phyloP scores from a whole-genome alignment of 2,797 vertebrate genomes.

The Merluccius polli region DNA sequence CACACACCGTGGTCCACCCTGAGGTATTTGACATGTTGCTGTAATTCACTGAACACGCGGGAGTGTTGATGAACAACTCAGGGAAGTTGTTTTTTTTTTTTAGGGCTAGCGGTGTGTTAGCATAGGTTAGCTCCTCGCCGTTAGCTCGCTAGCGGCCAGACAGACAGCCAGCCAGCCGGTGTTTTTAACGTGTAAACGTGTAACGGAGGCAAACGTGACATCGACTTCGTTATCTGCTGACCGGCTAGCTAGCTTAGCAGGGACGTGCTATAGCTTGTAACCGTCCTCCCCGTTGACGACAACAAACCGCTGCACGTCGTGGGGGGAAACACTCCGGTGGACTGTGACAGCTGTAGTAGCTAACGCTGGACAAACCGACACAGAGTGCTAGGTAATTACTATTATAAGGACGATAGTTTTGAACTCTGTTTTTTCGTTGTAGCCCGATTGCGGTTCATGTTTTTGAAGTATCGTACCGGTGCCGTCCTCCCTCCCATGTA shows the following conservation, averaged over 20 bases:
- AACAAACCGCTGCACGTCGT: no score
- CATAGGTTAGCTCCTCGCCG: conserved; percentile 25
- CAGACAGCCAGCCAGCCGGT: conserved; percentile 39
- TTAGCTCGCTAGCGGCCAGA: conserved; percentile 8
- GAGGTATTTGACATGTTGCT: neutral
- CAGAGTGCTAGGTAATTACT: neutral
- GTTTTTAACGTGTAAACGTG: no score
- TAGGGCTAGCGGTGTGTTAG: conserved; percentile 31
- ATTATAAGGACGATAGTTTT: neutral
- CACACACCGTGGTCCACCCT: neutral
- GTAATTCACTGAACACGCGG: neutral
- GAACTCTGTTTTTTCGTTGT: neutral
- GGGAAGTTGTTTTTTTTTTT: no score
- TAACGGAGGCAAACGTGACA: conserved; percentile 37
- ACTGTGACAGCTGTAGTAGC: neutral
- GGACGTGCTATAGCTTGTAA: conserved; percentile 12
- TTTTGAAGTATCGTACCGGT: no score
- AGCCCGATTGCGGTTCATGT: neutral
- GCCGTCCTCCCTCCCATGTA: neutral
- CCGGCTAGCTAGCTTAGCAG: conserved; percentile 28
- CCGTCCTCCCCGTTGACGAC: conserved; percentile 36
- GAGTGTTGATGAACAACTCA: conserved; percentile 7
- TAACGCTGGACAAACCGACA: neutral
- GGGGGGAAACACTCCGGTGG: no score
- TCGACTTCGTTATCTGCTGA: conserved; percentile 1